Conservation (phyloP, 2,888 invertebrate species). For the Synergus umbraculus region DNA sequence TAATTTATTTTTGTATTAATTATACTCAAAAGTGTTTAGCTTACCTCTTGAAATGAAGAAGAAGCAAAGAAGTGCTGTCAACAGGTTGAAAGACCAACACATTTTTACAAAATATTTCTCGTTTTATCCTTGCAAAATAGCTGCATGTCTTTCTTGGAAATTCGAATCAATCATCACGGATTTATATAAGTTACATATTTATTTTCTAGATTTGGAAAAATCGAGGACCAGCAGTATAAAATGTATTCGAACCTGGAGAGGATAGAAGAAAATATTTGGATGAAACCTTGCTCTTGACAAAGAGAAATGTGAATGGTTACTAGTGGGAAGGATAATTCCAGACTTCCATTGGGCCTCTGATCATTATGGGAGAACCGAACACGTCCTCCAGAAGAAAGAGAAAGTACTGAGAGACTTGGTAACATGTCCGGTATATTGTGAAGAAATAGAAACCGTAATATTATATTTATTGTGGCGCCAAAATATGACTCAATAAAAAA, state of each 20-base stretch:
- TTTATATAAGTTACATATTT: constrained; percentile 4
- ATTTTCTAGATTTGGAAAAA: background rate
- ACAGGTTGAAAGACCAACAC: constrained; percentile 51
- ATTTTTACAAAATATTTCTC: constrained; percentile 61
- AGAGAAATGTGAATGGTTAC: constrained; percentile 15
- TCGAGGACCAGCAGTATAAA: background rate
- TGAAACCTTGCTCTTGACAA: constrained; percentile 38
- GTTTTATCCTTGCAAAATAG: constrained; percentile 55
- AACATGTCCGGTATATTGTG: constrained; percentile 8
- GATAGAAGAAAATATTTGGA: background rate
- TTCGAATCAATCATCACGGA: constrained; percentile 24
- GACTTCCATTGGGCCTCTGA: constrained; percentile 18
- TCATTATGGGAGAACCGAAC: background rate
- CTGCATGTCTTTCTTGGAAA: constrained; percentile 33
- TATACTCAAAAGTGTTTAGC: background rate
- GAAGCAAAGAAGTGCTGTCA: constrained; percentile 51
- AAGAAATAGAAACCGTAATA: constrained; percentile 29
- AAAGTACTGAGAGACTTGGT: constrained; percentile 15
- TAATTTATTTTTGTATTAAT: background rate
- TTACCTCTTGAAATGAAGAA: constrained; percentile 53
- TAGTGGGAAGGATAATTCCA: constrained; percentile 19
- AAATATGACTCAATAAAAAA: background rate
- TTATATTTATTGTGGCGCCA: constrained; percentile 5
- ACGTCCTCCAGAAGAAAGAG: constrained; percentile 32
- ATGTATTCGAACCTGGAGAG: background rate